phyloP scores from a whole-genome alignment of 2,113 vertebrate genomes.

The Paracanthobrama guichenoti region DNA sequence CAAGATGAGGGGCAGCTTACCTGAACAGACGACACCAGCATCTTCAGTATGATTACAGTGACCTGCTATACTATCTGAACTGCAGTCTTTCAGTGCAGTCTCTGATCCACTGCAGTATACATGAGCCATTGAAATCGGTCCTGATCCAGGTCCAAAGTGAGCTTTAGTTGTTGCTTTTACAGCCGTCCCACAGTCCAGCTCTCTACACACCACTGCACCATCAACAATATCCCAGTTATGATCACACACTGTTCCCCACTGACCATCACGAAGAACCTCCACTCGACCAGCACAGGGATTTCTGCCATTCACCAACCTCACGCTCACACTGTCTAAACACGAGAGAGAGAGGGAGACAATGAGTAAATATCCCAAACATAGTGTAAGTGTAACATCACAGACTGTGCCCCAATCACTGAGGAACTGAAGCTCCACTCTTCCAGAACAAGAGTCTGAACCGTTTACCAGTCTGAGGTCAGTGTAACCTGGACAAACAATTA shows the following conservation, averaged over 20 bases:
- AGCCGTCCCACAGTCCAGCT: background rate
- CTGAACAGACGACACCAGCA: constrained; percentile 36
- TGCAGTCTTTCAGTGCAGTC: constrained; percentile 45
- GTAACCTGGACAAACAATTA: too few species aligned
- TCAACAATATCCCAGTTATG: background rate
- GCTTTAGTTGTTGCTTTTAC: background rate
- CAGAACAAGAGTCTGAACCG: too few species aligned
- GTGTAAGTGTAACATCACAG: background rate
- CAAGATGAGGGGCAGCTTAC: background rate
- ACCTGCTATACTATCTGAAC: background rate
- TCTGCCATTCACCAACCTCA: background rate
- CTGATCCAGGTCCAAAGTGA: background rate
- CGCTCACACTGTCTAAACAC: background rate
- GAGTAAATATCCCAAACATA: background rate
- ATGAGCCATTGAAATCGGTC: background rate
- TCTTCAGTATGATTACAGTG: constrained; percentile 28
- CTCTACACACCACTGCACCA: constrained; percentile 20
- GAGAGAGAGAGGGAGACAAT: background rate
- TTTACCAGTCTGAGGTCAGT: too few species aligned
- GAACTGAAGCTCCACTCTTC: too few species aligned
- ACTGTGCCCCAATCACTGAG: too few species aligned
- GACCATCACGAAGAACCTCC: constrained; percentile 4
- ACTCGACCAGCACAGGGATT: background rate
- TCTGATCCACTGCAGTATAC: constrained; percentile 24
- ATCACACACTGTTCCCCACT: constrained; percentile 6